Conservation (phyloP, 2,797 vertebrate genomes). For the Mycteria americana region DNA sequence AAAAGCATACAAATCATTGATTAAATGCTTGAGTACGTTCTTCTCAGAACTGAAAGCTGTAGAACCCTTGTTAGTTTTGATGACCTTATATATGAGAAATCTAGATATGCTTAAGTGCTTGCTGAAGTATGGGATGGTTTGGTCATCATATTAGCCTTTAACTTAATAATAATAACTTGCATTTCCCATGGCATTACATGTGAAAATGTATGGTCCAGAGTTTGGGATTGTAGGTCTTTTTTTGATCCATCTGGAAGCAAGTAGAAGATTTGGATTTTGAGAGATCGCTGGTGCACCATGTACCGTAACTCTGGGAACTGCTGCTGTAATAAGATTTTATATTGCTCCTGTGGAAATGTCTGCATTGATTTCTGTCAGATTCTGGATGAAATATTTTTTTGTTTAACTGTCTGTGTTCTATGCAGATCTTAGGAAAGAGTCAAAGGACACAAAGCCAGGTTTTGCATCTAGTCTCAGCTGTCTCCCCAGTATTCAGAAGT, state of each 20-base stretch:
- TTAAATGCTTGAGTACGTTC: background rate
- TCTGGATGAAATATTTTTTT: background rate
- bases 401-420: background rate
- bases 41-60: background rate
- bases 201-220: background rate
- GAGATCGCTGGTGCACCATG: background rate
- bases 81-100: background rate
- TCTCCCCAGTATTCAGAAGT: background rate
- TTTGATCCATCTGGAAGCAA: background rate
- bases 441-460: background rate
- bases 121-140: background rate
- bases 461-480: background rate
- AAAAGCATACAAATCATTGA: background rate
- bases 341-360: constrained; percentile 19
- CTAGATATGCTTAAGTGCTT: background rate
- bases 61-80: background rate
- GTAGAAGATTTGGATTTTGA: background rate
- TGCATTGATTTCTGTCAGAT: constrained; percentile 18
- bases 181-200: background rate
- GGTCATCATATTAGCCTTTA: background rate
- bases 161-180: background rate
- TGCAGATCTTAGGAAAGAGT: background rate
- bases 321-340: constrained; percentile 7
- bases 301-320: background rate
- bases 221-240: background rate